Conservation (phyloP, 2,113 vertebrate genomes). For the Prolemur simus region DNA sequence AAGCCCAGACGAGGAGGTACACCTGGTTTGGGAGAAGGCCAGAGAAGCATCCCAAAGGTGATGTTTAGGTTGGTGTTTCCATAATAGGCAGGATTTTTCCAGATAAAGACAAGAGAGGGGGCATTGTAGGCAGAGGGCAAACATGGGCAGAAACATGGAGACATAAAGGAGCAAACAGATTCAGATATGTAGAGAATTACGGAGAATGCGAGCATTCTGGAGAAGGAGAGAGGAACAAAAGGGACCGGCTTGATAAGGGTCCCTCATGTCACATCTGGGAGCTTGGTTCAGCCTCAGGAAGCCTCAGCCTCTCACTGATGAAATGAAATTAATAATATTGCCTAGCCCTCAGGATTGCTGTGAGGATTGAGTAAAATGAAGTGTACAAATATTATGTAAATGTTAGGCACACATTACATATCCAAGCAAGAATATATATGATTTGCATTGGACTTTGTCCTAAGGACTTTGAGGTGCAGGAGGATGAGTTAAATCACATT, state of each 20-base stretch:
- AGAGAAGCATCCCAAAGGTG: not conserved
- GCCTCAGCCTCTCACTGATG: not conserved
- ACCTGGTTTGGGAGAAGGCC: not conserved
- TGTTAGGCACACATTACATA: accelerated
- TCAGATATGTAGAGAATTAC: not conserved
- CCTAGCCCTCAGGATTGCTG: not conserved
- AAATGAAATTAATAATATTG: not conserved
- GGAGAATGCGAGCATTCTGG: accelerated
- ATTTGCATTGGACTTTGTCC: not conserved
- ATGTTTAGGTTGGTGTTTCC: not conserved
- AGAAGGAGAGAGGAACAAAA: not conserved
- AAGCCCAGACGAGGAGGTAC: too few species aligned
- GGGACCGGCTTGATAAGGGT: accelerated
- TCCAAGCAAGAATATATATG: not conserved
- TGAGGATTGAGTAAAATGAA: not conserved
- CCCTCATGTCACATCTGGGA: accelerated
- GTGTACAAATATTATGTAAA: not conserved
- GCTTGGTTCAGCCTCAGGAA: not conserved
- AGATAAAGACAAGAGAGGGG: not conserved
- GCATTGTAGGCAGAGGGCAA: not conserved
- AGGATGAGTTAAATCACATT: not conserved
- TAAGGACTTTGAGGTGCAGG: not conserved
- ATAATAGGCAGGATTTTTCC: not conserved
- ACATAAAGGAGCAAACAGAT: too few species aligned
- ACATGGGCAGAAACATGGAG: not conserved